Percentiles rank a stretch among this genome's conserved stretches.
phyloP scores from a whole-genome alignment of 2,888 invertebrate genomes.

The Nephrotoma flavescens region DNA sequence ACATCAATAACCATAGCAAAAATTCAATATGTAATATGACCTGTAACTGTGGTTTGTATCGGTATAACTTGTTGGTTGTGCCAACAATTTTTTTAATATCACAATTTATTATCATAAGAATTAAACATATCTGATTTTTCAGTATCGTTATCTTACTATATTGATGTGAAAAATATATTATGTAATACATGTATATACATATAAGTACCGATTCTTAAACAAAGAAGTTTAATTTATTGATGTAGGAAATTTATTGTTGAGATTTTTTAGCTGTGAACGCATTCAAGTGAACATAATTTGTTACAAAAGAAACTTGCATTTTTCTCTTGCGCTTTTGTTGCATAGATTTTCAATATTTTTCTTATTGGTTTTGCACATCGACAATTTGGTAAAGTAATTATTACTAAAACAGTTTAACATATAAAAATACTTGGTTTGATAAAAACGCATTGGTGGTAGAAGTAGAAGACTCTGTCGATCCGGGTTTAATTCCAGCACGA shows the following conservation, averaged over 20 bases:
- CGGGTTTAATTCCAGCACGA: no score
- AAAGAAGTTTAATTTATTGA: background rate
- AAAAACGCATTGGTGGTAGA: no score
- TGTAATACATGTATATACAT: no score
- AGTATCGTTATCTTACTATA: background rate
- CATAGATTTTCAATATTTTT: background rate
- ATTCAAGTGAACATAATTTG: background rate
- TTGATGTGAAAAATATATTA: no score
- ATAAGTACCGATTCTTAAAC: no score
- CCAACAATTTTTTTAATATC: background rate
- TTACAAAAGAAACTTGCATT: background rate
- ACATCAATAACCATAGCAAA: background rate
- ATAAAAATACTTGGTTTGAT: no score
- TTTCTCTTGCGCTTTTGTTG: background rate
- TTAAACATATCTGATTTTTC: background rate
- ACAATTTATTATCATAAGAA: background rate
- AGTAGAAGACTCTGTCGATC: no score
- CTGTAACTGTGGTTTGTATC: background rate
- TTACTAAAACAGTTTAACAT: background rate
- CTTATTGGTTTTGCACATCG: background rate
- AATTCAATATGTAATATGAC: background rate
- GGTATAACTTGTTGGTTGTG: background rate
- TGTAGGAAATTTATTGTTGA: background rate
- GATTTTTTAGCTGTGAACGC: background rate
- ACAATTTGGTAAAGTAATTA: background rate